These are phyloP conservation scores for Parotocinclus haroldoi DNA, from an alignment of 2,797 vertebrate genomes.

Conservation along the genomic window DNA sequence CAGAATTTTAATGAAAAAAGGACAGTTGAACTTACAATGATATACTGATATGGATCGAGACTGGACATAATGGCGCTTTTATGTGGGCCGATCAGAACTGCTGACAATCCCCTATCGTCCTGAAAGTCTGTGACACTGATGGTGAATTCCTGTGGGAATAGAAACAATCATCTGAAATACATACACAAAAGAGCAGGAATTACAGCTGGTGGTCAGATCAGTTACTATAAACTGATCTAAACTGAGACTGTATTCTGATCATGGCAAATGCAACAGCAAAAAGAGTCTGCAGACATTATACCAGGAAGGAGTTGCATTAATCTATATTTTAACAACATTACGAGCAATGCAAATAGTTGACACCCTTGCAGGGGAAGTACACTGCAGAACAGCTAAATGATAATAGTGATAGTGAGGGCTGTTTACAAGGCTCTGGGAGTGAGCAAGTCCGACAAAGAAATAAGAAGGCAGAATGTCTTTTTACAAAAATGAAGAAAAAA, in stretches of 20 bases:
- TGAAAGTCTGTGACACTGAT: slow-evolving; percentile 42
- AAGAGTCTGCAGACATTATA: neutral
- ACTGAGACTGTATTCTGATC: neutral
- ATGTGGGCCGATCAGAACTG: slow-evolving; percentile 22
- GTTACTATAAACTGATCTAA: neutral
- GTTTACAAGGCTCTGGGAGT: no score
- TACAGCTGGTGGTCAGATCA: neutral
- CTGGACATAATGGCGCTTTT: slow-evolving; percentile 75
- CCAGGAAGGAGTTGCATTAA: neutral
- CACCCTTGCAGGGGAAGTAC: no score
- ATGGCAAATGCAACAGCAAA: neutral
- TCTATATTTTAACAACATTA: neutral
- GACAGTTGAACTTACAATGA: slow-evolving; percentile 84
- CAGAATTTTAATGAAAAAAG: neutral
- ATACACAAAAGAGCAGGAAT: slow-evolving; percentile 2
- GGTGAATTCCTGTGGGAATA: slow-evolving; percentile 47
- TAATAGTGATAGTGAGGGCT: no score
- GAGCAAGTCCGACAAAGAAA: no score
- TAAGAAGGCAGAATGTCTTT: no score
- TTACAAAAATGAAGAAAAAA: neutral
- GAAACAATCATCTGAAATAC: slow-evolving; percentile 37
- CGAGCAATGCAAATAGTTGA: neutral
- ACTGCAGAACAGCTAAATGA: no score
- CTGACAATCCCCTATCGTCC: slow-evolving; percentile 25
- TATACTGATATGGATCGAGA: slow-evolving; percentile 84